Percentiles rank a stretch among this genome's conserved stretches.
These are phyloP conservation scores for Drosophila peninsularis DNA, from an alignment of 2,888 invertebrate species.

Conservation along the genomic window DNA sequence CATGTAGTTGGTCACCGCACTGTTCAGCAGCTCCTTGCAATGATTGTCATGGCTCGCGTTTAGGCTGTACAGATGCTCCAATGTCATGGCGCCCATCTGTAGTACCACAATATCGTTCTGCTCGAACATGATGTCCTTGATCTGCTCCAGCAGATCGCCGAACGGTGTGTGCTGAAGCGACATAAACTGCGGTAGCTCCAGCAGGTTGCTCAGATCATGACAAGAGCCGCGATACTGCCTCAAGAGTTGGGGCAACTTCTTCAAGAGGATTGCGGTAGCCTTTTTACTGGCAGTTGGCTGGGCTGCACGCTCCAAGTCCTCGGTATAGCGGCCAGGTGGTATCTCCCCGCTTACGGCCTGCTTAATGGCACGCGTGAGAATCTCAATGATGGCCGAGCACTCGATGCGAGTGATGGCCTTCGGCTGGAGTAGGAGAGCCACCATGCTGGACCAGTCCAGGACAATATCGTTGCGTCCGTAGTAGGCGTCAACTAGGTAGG, in stretches of 20 bases:
- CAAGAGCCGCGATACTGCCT: not conserved
- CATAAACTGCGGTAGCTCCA: conserved; percentile 50
- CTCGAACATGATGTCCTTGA: conserved; percentile 37
- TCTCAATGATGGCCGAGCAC: conserved; percentile 51
- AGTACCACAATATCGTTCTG: conserved; percentile 28
- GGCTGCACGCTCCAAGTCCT: conserved; percentile 27
- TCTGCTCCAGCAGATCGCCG: conserved; percentile 18
- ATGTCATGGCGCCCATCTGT: conserved; percentile 27
- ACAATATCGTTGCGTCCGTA: conserved; percentile 34
- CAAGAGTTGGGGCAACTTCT: conserved; percentile 26
- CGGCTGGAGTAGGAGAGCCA: conserved; percentile 40
- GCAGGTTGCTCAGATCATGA: conserved; percentile 35
- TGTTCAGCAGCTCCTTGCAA: conserved; percentile 34
- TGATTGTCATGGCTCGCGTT: not conserved
- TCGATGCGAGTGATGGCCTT: not conserved
- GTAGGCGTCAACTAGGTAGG: conserved; percentile 57
- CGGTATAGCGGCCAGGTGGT: conserved; percentile 56
- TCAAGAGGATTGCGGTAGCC: conserved; percentile 27
- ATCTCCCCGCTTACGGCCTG: conserved; percentile 59
- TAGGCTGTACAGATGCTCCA: conserved; percentile 24
- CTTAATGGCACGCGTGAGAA: conserved; percentile 40
- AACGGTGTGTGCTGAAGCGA: not conserved
- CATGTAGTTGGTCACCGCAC: conserved; percentile 42
- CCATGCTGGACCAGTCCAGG: conserved; percentile 50
- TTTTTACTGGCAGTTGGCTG: not conserved